Evolutionary conservation across 2,113 vertebrate genomes (phyloP).

Genomic region (Narcine bancroftii): DNA sequence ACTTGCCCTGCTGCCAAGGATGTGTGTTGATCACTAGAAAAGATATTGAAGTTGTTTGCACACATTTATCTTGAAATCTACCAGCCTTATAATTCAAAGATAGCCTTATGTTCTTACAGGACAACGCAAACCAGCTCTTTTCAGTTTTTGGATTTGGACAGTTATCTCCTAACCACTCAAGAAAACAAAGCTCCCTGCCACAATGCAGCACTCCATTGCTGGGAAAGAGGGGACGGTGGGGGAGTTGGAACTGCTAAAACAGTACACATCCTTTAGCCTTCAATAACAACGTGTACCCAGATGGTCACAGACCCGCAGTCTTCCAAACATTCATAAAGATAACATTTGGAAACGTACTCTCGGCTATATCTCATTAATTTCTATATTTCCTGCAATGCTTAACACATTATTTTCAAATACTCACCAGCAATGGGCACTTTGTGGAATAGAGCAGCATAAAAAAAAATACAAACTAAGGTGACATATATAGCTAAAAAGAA

Average conservation of each 20-base stretch:
- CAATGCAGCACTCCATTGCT: neutral
- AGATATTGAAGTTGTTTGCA: neutral
- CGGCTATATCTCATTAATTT: neutral
- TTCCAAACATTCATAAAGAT: neutral
- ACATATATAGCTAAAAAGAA: neutral
- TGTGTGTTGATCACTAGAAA: neutral
- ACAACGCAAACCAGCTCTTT: neutral
- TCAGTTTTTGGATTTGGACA: neutral
- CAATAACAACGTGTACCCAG: neutral
- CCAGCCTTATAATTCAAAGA: neutral
- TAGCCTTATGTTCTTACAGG: neutral
- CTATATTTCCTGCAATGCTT: neutral
- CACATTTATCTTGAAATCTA: neutral
- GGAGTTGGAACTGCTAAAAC: neutral
- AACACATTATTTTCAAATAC: conserved; percentile 47
- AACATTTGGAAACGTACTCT: neutral
- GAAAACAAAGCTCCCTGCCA: neutral
- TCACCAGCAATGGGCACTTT: conserved; percentile 97
- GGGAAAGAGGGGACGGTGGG: neutral
- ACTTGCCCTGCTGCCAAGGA: neutral
- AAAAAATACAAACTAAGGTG: conserved; percentile 48
- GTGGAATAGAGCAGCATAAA: conserved; percentile 64
- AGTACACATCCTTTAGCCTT: neutral
- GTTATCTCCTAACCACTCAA: neutral
- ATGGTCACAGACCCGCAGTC: neutral